phyloP scores from a whole-genome alignment of 2,113 vertebrate genomes.

The Corydoras sp. region DNA sequence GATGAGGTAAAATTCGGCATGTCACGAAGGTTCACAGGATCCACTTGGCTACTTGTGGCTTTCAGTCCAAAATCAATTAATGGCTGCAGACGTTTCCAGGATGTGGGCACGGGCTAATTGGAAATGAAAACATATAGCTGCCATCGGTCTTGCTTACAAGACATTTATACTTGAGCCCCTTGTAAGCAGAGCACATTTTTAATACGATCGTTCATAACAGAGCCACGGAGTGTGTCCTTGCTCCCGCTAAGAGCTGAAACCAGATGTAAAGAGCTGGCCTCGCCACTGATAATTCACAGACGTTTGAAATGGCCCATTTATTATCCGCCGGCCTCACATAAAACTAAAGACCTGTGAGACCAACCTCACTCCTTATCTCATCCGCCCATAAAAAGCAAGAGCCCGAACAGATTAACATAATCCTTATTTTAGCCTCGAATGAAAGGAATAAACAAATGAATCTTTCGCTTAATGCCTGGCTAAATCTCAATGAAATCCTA shows the following conservation, averaged over 20 bases:
- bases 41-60: neutral
- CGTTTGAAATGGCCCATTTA: neutral
- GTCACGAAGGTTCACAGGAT: neutral
- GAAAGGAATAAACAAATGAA: constrained; percentile 9
- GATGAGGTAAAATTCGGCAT: neutral
- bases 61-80: constrained; percentile 23
- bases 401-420: constrained; percentile 6
- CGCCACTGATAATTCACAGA: neutral
- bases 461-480: neutral
- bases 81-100: constrained; percentile 18
- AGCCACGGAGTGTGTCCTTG: constrained; percentile 11
- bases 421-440: constrained; percentile 3
- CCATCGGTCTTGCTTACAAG: constrained; percentile 14
- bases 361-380: neutral
- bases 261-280: neutral
- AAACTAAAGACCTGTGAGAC: constrained; percentile 2
- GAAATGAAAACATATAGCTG: constrained; percentile 22
- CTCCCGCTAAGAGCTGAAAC: neutral
- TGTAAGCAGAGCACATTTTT: constrained; percentile 1
- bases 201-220: neutral
- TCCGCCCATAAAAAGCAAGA: neutral
- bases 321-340: neutral
- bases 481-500: neutral
- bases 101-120: constrained; percentile 20
- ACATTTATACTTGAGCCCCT: neutral